A percentile compares a stretch with the other conserved stretches of the same genome.
phyloP scores from a whole-genome alignment of 2,113 vertebrate species.

The Anhinga anhinga region DNA sequence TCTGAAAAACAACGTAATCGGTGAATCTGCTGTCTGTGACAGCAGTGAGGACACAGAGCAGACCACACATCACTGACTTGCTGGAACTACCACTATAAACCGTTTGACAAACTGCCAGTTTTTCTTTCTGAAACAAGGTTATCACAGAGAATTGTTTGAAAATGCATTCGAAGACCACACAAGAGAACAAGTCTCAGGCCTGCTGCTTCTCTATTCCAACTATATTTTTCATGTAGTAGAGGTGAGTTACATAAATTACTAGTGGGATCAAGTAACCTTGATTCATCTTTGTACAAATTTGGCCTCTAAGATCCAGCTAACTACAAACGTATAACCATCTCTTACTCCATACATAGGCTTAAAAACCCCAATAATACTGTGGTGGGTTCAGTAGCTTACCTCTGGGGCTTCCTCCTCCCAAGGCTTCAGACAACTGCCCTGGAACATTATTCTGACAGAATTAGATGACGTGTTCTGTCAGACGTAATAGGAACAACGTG shows the following conservation, averaged over 20 bases:
- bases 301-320: not conserved
- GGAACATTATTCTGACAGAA: not conserved
- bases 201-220: conserved; percentile 64
- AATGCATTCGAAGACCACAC: not conserved
- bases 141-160: conserved; percentile 63
- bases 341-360: not conserved
- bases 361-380: not conserved
- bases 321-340: not conserved
- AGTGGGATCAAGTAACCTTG: not conserved
- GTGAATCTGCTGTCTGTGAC: not conserved
- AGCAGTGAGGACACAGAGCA: not conserved
- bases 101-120: not conserved
- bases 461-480: not conserved
- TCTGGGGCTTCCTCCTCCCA: not conserved
- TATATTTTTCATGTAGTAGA: conserved; percentile 66
- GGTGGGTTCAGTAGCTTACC: not conserved
- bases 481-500: rapidly evolving
- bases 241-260: not conserved
- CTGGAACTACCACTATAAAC: not conserved
- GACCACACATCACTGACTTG: not conserved
- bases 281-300: not conserved
- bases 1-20: not conserved
- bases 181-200: conserved; percentile 58
- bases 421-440: not conserved
- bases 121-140: conserved; percentile 23